Conservation (phyloP, 92 coral and sea anemone species). For the Siderastrea radians region DNA sequence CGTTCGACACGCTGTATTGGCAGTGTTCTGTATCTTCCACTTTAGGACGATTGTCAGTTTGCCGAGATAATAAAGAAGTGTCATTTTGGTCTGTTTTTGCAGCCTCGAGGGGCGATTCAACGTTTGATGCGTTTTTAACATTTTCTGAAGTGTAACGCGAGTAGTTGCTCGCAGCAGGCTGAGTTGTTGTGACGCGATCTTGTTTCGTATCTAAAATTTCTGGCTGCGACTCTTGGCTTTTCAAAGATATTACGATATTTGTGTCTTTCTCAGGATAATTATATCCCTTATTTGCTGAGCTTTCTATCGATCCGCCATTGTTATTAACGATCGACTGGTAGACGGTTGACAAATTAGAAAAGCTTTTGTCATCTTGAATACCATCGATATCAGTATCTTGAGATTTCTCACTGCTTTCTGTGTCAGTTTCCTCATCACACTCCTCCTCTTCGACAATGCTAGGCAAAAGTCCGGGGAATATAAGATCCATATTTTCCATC, state of each 20-base stretch:
- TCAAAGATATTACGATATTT: not conserved
- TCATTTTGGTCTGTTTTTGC: constrained; percentile 1
- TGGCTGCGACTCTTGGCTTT: constrained; percentile 2
- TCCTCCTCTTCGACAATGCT: constrained; percentile 93
- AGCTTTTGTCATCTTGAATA: not conserved
- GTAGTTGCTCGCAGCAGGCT: not conserved
- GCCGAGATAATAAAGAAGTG: constrained; percentile 1
- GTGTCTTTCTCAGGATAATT: not conserved
- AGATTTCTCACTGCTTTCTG: constrained; percentile 38
- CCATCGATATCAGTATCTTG: not conserved
- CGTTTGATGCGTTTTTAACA: not conserved
- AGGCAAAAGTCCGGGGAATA: constrained; percentile 92
- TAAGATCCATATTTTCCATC: constrained; percentile 92
- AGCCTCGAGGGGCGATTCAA: not conserved
- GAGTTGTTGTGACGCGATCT: not conserved
- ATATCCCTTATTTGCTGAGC: not conserved
- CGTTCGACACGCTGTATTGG: not conserved
- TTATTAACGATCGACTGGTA: constrained; percentile 7
- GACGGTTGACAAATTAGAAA: not conserved
- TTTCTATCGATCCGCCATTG: constrained; percentile 12
- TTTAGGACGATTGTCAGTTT: constrained; percentile 9
- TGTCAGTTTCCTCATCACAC: constrained; percentile 50
- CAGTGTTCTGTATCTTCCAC: not conserved
- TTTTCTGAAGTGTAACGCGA: constrained; percentile 16
- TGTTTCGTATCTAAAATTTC: not conserved